Evolutionary conservation across 2,797 vertebrate species (phyloP).

Genomic region (Mionectes olivaceus): DNA sequence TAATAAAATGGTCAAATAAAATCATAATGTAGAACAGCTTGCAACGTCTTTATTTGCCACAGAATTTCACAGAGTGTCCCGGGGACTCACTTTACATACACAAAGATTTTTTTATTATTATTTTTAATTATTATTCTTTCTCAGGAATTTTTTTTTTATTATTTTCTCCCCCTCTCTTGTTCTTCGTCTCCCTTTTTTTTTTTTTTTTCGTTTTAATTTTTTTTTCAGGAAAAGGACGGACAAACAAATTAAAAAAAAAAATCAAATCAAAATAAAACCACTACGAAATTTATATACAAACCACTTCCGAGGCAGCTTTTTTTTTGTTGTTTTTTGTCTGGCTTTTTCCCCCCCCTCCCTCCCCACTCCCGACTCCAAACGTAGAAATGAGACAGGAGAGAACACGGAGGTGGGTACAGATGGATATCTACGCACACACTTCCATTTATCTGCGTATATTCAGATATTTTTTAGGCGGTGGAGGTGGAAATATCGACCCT

Average conservation of each 20-base stretch:
- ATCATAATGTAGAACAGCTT: conserved; percentile 80
- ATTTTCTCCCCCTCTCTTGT: too few relatives aligned
- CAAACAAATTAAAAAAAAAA: background rate
- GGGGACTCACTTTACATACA: conserved; percentile 72
- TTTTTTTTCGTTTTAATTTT: background rate
- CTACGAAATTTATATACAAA: conserved; percentile 50
- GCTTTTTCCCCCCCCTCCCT: background rate
- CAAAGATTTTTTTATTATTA: background rate
- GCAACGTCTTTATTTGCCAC: conserved; percentile 82
- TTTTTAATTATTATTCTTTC: background rate
- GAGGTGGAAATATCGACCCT: background rate
- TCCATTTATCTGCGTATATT: background rate
- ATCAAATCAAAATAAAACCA: background rate
- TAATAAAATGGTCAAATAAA: conserved; percentile 82
- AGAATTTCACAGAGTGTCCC: conserved; percentile 76
- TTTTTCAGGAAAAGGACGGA: background rate
- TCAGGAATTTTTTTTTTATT: background rate
- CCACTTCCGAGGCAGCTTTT: background rate
- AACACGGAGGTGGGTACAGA: background rate
- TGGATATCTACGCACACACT: background rate
- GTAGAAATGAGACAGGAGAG: background rate
- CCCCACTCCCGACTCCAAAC: background rate
- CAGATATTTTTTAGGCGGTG: background rate
- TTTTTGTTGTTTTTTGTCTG: background rate
- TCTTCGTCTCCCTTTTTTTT: background rate